Evolutionary conservation across 2,113 vertebrate species (phyloP).

Genomic region (Bufo gargarizans): DNA sequence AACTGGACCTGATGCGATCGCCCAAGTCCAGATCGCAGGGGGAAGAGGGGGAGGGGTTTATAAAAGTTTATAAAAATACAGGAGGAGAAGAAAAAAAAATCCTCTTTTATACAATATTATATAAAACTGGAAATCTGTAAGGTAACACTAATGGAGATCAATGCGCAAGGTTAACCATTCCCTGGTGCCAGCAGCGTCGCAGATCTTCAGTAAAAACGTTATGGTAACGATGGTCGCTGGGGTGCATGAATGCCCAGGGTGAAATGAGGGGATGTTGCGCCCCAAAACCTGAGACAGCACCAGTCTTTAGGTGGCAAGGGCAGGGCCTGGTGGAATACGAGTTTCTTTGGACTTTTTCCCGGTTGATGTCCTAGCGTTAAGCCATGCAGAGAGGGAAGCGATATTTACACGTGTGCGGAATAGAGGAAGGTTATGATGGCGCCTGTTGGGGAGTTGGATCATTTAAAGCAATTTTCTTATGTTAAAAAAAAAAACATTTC

Average conservation of each 20-base stretch:
- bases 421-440: conserved; percentile 5
- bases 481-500: conserved; percentile 45
- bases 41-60: too few species aligned
- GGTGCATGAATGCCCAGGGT: conserved; percentile 45
- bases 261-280: conserved; percentile 33
- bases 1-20: too few species aligned
- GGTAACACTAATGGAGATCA: conserved; percentile 1
- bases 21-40: too few species aligned
- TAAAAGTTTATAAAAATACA: conserved; percentile 24
- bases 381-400: conserved; percentile 5
- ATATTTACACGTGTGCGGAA: conserved; percentile 51
- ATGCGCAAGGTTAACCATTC: neutral
- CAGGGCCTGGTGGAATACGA: conserved; percentile 1
- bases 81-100: neutral
- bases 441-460: neutral
- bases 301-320: conserved; percentile 33
- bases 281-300: conserved; percentile 52
- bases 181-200: neutral
- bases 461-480: conserved; percentile 24
- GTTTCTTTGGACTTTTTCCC: conserved; percentile 29
- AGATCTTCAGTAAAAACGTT: neutral
- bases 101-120: neutral
- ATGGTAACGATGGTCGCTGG: neutral
- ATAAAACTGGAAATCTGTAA: neutral
- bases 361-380: neutral